A percentile compares a stretch with the other conserved stretches of the same genome.
These are phyloP conservation scores for Hydraecia micacea DNA, from an alignment of 2,888 invertebrate genomes.

Conservation along the genomic window DNA sequence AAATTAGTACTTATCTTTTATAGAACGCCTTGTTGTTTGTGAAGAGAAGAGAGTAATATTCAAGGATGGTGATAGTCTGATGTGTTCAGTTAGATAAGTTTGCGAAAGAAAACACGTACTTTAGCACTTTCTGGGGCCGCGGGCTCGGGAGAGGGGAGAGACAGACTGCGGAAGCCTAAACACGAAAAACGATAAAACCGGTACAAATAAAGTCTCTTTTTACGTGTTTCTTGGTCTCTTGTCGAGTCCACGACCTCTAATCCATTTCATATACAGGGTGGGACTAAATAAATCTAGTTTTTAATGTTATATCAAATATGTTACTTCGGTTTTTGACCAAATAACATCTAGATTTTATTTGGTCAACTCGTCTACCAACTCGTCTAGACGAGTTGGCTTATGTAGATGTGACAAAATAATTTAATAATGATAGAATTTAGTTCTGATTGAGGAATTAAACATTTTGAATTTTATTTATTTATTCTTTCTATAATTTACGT, in stretches of 20 bases:
- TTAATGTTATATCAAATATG: slow-evolving; percentile 50
- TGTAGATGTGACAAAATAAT: slow-evolving; percentile 12
- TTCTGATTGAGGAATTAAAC: slow-evolving; percentile 26
- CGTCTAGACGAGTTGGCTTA: slow-evolving; percentile 14
- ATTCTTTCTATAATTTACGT: slow-evolving; percentile 1
- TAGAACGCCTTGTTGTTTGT: slow-evolving; percentile 44
- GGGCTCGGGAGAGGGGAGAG: slow-evolving; percentile 25
- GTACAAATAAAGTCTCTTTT: neutral
- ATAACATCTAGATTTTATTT: no score
- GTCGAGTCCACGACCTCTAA: slow-evolving; percentile 34
- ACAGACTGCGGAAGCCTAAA: neutral
- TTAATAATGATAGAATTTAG: slow-evolving; percentile 4
- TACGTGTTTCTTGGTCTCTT: neutral
- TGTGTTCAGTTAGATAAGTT: slow-evolving; percentile 74
- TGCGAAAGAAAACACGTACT: slow-evolving; percentile 53
- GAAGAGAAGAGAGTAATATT: slow-evolving; percentile 53
- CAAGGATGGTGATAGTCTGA: slow-evolving; percentile 64
- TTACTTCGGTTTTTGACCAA: slow-evolving; percentile 60
- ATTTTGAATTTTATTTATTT: slow-evolving; percentile 1
- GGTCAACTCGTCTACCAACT: no score
- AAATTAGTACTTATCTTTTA: slow-evolving; percentile 63
- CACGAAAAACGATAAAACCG: neutral
- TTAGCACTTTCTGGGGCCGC: slow-evolving; percentile 46
- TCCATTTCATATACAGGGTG: slow-evolving; percentile 70
- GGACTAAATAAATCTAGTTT: slow-evolving; percentile 61